Conservation (phyloP, 35 echinoderm and acorn worm genomes). For the Nesometra sesokonis region DNA sequence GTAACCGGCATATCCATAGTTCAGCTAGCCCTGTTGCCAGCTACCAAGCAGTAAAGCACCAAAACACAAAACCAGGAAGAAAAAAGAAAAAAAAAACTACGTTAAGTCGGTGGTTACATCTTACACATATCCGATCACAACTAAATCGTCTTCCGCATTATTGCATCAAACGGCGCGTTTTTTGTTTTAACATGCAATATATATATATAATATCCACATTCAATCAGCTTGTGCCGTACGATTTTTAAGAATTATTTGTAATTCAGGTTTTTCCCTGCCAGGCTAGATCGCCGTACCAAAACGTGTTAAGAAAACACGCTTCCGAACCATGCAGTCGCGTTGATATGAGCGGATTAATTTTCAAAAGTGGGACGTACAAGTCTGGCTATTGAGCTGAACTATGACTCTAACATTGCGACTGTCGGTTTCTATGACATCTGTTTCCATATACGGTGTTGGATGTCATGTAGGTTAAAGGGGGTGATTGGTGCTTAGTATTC, state of each 20-base stretch:
- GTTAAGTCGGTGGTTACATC: slow-evolving; percentile 36
- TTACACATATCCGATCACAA: neutral
- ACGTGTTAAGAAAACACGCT: neutral
- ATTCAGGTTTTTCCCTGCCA: neutral
- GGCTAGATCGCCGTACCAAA: neutral
- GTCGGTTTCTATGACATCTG: slow-evolving; percentile 87
- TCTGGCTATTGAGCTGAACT: slow-evolving; percentile 95
- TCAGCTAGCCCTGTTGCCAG: neutral
- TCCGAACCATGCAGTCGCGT: neutral
- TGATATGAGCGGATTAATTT: slow-evolving; percentile 75
- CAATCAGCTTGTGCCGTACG: neutral
- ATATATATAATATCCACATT: neutral
- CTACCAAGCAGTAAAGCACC: neutral
- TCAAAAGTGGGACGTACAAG: slow-evolving; percentile 85
- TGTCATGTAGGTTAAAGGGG: slow-evolving; percentile 97
- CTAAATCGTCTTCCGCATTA: neutral
- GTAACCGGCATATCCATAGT: slow-evolving; percentile 40
- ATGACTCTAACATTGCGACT: slow-evolving; percentile 87
- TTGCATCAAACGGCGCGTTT: neutral
- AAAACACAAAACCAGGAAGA: slow-evolving; percentile 7
- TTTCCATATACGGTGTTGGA: slow-evolving; percentile 87
- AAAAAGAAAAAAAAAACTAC: slow-evolving; percentile 42
- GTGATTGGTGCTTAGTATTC: slow-evolving; percentile 84
- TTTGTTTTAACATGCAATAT: neutral
- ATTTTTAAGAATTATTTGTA: neutral